Base-by-base conservation (phyloP, 2,113 vertebrate species). In the Myrmecophaga tridactyla region DNA sequence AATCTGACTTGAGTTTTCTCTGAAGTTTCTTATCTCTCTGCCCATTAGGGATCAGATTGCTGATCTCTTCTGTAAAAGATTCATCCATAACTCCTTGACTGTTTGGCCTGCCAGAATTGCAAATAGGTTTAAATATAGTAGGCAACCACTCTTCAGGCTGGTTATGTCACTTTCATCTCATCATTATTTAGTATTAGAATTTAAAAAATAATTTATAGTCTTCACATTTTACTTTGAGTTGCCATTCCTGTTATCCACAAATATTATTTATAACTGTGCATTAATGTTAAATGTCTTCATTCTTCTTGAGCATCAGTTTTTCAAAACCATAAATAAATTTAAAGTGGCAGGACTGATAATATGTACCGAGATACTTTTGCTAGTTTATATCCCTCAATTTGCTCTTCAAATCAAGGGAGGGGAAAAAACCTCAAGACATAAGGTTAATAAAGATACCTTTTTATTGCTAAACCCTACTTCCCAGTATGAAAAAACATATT, bases 271-370 rank as follows among this genome's bases (percentile, higher is more conserved):
- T 89, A 46, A 92, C 17, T 58, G 1, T 7, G 87, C 17, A 53
- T 29, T 53, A 43, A 77, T 41, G 31, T 72, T 84, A 93, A 92
- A 82, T 34, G 17, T 90, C 53, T 80, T 90, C 58, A 60, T 92
- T 7, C n/a, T 90, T 62, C 53, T 65, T 14, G 86, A 76, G n/a
- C 20, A 72, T 78, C 41, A 53, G 7, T 72, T 90, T 86, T 78
- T 84, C 29, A 75, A 76, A 96, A 87, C 4, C 8, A 41, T 70
- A 94, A 87, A 69, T 46, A n/a, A n/a, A n/a, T 89, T 65, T 65
- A 72, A 89, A 56, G 9, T 83, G 39, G 0, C 53, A 77, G 4
- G 6, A 25, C 14, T 36, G 62, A 41, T 15, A 88, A 92, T 82
- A 53, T 62, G 27, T 93, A 89, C 27, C 39, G 31, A 77, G 23